Percentiles rank a stretch among this genome's conserved stretches.
Conservation (phyloP, 2,113 vertebrate species). For the Nycticebus coucang region DNA sequence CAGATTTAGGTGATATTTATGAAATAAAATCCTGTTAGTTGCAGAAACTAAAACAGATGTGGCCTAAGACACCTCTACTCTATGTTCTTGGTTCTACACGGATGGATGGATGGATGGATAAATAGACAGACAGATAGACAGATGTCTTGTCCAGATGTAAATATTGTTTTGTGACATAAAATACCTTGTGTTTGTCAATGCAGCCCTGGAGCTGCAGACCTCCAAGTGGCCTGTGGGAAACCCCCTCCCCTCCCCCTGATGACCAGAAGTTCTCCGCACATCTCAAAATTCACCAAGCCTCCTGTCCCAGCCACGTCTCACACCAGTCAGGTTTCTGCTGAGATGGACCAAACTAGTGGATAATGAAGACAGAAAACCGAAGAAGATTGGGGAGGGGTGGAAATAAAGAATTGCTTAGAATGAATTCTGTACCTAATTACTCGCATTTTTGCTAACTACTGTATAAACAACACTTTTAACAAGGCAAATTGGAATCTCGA, state of each 20-base stretch:
- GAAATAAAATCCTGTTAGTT: constrained; percentile 54
- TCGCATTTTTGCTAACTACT: constrained; percentile 87
- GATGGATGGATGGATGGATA: too few species aligned
- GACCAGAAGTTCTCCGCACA: not conserved
- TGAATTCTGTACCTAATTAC: constrained; percentile 85
- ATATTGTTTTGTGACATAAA: constrained; percentile 63
- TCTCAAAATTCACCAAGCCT: not conserved
- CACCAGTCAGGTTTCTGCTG: constrained; percentile 79
- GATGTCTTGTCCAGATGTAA: constrained; percentile 59
- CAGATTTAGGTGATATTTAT: constrained; percentile 49
- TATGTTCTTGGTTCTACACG: not conserved
- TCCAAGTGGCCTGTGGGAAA: not conserved
- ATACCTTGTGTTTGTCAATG: not conserved
- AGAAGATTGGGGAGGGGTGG: constrained; percentile 58
- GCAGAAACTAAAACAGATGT: constrained; percentile 61
- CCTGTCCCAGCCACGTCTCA: constrained; percentile 33
- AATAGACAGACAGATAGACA: not conserved
- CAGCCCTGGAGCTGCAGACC: not conserved
- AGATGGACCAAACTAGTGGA: constrained; percentile 77
- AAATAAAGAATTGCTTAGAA: constrained; percentile 77
- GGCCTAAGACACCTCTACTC: not conserved
- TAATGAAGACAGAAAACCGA: constrained; percentile 85
- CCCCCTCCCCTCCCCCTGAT: not conserved
- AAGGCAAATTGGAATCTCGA: constrained; percentile 86
- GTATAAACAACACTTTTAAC: constrained; percentile 87